Evolutionary conservation across 2,888 invertebrate species (phyloP), one percentile per base, ranked within the genome.

Genomic region (Leucophenga montana): DNA sequence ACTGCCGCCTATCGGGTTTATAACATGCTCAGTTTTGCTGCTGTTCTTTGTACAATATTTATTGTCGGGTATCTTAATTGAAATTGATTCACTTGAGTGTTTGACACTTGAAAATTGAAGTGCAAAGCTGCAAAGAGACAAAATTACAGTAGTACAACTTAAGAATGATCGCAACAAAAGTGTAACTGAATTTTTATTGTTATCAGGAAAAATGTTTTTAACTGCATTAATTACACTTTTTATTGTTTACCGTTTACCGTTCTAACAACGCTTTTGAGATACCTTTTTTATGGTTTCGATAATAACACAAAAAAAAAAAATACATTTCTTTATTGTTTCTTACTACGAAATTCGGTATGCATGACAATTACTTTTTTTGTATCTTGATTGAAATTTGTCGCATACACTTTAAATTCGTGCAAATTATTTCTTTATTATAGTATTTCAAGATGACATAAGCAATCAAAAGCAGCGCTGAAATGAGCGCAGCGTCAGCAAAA

Each of bases 1-100:
- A 46, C 18, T 48, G 22, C 14, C 46, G n/a, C n/a, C n/a, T 62
- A 62, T 62, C 44, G 44, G 8, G 11, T 62, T 64, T 14, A 48
- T 48, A 64, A 64, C 9, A 48, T 14, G 39, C 20, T 46, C 11
- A 56, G 18, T 46, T 62, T 8, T 33, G 8, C 33, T 33, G 44
- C 13, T 62, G 11, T 62, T 39, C 9, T 44, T 62, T 62, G 62
- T 46, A 5, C 13, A 5, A 33, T 3, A 3, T 33, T 33, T 46
- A 44, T 13, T 46, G 16, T 48, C 74, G 83, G 78, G 83, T 83
- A 75, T 65, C 68, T 74, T 82, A 84, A 82, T 82, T 82, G 81
- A 81, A 82, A 82, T 82, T 77, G 82, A 80, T 81, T 76, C 75
- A 73, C 67, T 75, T 75, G 46, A 69, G 62, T 46, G n/a, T 46